Conservation (phyloP, 2,797 vertebrate species). For the Xiphophorus birchmanni region DNA sequence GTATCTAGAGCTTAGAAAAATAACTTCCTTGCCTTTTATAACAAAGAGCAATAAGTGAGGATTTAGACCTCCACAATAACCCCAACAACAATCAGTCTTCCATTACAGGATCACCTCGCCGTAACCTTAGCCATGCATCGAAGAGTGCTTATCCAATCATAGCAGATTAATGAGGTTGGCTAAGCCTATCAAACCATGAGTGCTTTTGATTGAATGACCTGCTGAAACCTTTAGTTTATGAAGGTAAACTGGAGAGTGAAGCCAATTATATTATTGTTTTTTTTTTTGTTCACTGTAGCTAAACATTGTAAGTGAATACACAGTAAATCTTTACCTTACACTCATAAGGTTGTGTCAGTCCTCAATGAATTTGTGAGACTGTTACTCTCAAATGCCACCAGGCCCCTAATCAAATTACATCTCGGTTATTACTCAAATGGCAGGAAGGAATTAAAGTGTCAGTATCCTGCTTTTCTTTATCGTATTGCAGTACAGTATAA, state of each 20-base stretch:
- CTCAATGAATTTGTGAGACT: slow-evolving; percentile 48
- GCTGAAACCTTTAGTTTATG: slow-evolving; percentile 22
- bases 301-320: slow-evolving; percentile 45
- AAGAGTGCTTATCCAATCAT: slow-evolving; percentile 36
- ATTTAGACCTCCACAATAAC: slow-evolving; percentile 11
- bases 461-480: background rate
- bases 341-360: slow-evolving; percentile 42
- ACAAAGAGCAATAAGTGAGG: background rate
- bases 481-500: background rate
- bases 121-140: slow-evolving; percentile 30
- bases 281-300: slow-evolving; percentile 16
- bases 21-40: background rate
- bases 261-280: slow-evolving; percentile 45
- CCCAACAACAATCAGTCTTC: background rate
- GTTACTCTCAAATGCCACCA: slow-evolving; percentile 4
- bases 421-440: slow-evolving; percentile 6
- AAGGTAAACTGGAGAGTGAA: slow-evolving; percentile 6
- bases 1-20: background rate
- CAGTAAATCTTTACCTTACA: slow-evolving; percentile 31
- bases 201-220: slow-evolving; percentile 42
- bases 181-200: slow-evolving; percentile 37
- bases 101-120: slow-evolving; percentile 14
- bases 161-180: slow-evolving; percentile 44
- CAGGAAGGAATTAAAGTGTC: slow-evolving; percentile 1
- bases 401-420: slow-evolving; percentile 38